Evolutionary conservation across 2,888 invertebrate species (phyloP).

Genomic region (Harpalus rufipes): DNA sequence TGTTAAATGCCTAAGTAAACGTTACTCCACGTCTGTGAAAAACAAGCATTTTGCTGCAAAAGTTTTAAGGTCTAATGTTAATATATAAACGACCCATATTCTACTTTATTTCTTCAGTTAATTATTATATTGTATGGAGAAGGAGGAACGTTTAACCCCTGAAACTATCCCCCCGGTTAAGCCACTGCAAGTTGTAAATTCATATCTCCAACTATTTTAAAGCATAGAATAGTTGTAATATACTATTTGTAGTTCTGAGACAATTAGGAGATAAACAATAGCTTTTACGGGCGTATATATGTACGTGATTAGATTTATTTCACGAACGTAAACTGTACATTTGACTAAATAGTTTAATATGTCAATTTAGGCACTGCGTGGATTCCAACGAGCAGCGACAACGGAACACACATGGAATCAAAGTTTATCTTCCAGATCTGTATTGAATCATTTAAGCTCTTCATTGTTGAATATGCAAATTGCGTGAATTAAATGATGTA

Average conservation of each 20-base stretch:
- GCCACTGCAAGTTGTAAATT: no score
- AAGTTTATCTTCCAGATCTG: slow-evolving; percentile 47
- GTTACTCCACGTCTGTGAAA: no score
- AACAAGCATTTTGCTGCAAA: no score
- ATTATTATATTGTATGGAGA: no score
- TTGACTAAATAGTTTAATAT: slow-evolving; percentile 7
- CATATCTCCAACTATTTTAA: no score
- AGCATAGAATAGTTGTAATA: neutral
- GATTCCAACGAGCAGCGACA: neutral
- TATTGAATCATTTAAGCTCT: slow-evolving; percentile 46
- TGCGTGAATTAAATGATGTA: slow-evolving; percentile 46
- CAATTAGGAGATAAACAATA: neutral
- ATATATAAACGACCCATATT: no score
- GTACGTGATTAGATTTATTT: neutral
- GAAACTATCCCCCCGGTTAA: no score
- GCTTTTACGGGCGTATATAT: neutral
- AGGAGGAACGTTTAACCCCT: no score
- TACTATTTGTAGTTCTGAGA: neutral
- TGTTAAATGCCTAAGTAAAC: no score
- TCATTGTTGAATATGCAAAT: slow-evolving; percentile 51
- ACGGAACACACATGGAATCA: slow-evolving; percentile 29
- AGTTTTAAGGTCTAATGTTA: no score
- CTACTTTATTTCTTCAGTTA: no score
- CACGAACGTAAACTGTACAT: neutral
- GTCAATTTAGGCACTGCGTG: neutral